These are phyloP conservation scores for Schizotus pectinicornis DNA, from an alignment of 2,888 invertebrate species.

Conservation along the genomic window DNA sequence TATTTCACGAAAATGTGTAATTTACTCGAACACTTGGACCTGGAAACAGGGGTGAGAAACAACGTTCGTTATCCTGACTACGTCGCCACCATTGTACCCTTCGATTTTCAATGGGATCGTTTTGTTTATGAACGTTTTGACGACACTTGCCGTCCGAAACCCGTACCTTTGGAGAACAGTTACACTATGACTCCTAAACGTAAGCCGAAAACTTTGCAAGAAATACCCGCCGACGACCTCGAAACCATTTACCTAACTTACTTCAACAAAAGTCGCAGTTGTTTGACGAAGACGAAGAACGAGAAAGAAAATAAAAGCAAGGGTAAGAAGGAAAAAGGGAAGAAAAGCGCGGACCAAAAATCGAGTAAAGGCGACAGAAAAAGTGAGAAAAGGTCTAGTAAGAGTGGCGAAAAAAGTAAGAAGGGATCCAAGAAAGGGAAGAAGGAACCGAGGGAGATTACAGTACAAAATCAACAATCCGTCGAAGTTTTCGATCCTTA, in stretches of 20 bases:
- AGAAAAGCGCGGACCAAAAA: constrained; percentile 1
- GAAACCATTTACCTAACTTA: constrained; percentile 10
- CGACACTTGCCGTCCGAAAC: constrained; percentile 2
- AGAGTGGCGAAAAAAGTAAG: constrained; percentile 2
- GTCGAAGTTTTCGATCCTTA: constrained; percentile 14
- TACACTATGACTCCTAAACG: constrained; percentile 6
- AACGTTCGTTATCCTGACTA: constrained; percentile 1
- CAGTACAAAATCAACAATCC: neutral
- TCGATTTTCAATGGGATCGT: neutral
- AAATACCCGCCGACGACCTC: constrained; percentile 2
- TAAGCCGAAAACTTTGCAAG: constrained; percentile 8
- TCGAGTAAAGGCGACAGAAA: neutral
- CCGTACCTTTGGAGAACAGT: neutral
- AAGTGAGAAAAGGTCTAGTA: neutral
- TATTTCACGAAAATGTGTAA: constrained; percentile 16
- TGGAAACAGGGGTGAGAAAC: neutral
- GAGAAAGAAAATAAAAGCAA: neutral
- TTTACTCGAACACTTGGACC: neutral
- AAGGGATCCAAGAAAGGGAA: constrained; percentile 2
- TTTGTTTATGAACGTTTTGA: constrained; percentile 19
- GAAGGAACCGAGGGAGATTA: neutral
- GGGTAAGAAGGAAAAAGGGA: constrained; percentile 4
- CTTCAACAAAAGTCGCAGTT: constrained; percentile 10
- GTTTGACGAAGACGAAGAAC: neutral
- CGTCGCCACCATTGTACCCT: neutral